A percentile compares a stretch with the other conserved stretches of the same genome.
Evolutionary conservation across 2,888 invertebrate species (phyloP).

Genomic region (Gortyna flavago): DNA sequence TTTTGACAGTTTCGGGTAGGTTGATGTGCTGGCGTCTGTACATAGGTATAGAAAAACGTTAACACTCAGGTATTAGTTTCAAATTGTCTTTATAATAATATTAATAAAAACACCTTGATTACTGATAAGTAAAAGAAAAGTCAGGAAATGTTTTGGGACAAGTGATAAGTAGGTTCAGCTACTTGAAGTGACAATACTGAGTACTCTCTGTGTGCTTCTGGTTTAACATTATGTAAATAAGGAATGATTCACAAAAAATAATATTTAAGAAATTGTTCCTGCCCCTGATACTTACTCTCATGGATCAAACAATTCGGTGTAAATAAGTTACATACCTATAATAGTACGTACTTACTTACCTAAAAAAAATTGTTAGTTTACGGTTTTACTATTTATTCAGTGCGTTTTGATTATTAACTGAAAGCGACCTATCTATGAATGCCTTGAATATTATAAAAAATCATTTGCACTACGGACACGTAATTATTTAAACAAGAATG

Average conservation of each 20-base stretch:
- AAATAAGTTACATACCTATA: not conserved
- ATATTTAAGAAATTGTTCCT: not conserved
- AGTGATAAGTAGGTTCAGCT: not conserved
- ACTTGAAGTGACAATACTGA: constrained; percentile 6
- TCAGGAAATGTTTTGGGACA: constrained; percentile 21
- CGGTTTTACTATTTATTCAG: no score
- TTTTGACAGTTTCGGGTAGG: no score
- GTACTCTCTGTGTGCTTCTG: not conserved
- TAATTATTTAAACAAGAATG: constrained; percentile 3
- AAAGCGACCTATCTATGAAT: not conserved
- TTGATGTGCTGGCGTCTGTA: no score
- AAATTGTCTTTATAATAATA: not conserved
- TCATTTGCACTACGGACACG: not conserved
- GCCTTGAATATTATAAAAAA: not conserved
- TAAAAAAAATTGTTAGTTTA: not conserved
- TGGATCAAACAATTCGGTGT: not conserved
- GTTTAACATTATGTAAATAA: constrained; percentile 4
- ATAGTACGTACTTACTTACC: not conserved
- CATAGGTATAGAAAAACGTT: constrained; percentile 1
- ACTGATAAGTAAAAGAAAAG: not conserved
- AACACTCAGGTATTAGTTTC: not conserved
- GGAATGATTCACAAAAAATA: not conserved
- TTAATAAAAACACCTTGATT: constrained; percentile 9
- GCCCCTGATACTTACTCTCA: not conserved
- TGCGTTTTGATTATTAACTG: not conserved